Conservation (phyloP, 2,888 invertebrate species). For the Pseudoips prasinana region DNA sequence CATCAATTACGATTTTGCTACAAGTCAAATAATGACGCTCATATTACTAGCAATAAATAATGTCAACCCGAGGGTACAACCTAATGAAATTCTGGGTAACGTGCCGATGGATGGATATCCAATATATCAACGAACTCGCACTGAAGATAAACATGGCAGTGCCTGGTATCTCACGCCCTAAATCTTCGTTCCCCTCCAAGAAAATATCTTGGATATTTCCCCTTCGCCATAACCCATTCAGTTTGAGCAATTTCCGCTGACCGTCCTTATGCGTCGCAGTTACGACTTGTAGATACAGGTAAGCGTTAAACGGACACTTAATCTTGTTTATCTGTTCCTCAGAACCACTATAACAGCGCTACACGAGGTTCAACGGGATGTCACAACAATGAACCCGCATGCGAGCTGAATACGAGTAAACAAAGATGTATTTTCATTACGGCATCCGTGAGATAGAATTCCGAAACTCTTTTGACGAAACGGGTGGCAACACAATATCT, state of each 20-base stretch:
- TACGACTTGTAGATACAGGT: conserved; percentile 39
- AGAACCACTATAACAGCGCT: conserved; percentile 32
- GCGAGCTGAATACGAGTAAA: conserved; percentile 48
- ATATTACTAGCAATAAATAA: conserved; percentile 13
- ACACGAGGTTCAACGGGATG: conserved; percentile 43
- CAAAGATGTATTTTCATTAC: conserved; percentile 43
- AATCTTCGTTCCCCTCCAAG: conserved; percentile 53
- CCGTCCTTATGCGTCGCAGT: conserved; percentile 33
- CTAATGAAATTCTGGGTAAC: conserved; percentile 22
- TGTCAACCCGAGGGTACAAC: conserved; percentile 8
- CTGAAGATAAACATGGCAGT: conserved; percentile 43
- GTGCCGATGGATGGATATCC: conserved; percentile 17
- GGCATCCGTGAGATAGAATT: conserved; percentile 33
- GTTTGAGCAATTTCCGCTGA: conserved; percentile 51
- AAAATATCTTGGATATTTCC: conserved; percentile 51
- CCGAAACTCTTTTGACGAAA: conserved; percentile 27
- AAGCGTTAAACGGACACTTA: conserved; percentile 46
- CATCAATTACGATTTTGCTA: conserved; percentile 7
- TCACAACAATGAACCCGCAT: conserved; percentile 67
- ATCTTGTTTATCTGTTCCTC: conserved; percentile 58
- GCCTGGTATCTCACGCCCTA: conserved; percentile 50
- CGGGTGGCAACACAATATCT: conserved; percentile 24
- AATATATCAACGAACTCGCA: conserved; percentile 41
- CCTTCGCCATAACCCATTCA: conserved; percentile 41
- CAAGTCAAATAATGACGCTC: conserved; percentile 6